Base-by-base conservation (phyloP, 2,797 vertebrate species). In the Fundulus diaphanus region DNA sequence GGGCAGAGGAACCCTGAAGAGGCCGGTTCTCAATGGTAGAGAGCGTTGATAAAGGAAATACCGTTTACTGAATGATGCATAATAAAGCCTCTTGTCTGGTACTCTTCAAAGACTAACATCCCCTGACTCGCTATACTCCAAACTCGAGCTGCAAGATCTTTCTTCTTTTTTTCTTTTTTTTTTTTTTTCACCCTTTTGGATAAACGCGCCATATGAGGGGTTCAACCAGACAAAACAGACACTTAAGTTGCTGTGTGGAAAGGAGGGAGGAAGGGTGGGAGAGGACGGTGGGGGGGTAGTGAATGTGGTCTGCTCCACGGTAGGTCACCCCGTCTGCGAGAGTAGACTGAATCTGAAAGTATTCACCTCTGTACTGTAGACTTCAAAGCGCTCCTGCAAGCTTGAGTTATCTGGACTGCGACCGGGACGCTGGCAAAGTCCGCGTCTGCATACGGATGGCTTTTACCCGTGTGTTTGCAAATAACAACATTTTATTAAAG, bases 151-250 rank as follows among this genome's bases (percentile, higher is more conserved):
- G 92, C 93, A 92, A 94, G 82, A 94, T 95, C 94, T 96, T 83
- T n/a, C n/a, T n/a, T n/a, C n/a, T n/a, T n/a, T n/a, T n/a, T n/a
- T n/a, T n/a, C n/a, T n/a, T n/a, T n/a, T n/a, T n/a, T n/a, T n/a
- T n/a, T 85, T 74, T 72, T 83, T 85, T 75, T 71, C 81, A 73
- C 40, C 80, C 75, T 78, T 87, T 84, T 93, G 87, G 95, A 93
- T 91, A 94, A 95, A 95, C 94, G 94, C 92, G 89, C 92, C 92
- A 82, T 91, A 77, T 44, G 88, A 96, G 94, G 92, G 93, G 84
- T 67, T 79, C 87, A 92, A 94, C 92, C 96, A 98, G 96, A 98
- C 96, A 97, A 97, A 98, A 96, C 96, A 98, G 95, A 96, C 94
- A 96, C 96, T 97, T 92, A 88, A 91, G 85, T 90, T 88, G 92